Evolutionary conservation across 2,888 invertebrate species (phyloP), one percentile per base, ranked within the genome.

Genomic region (Ceratothoa steindachneri): DNA sequence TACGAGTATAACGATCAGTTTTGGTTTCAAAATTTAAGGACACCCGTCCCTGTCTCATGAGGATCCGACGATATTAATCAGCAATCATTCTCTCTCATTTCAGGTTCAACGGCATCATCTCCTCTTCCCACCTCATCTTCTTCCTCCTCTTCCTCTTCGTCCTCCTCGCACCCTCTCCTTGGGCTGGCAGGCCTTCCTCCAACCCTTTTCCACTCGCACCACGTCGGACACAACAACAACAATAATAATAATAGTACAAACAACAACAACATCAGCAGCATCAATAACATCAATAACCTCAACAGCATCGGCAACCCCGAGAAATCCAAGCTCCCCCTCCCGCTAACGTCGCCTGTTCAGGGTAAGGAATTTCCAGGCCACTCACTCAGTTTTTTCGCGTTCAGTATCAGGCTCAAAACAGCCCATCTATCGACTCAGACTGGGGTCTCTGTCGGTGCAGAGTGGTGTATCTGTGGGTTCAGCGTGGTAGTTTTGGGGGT

Each of bases 221-320:
- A 69, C 71, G 67, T 28, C 71, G 72, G 76, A 72, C 73, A 75
- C 65, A 73, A 71, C 66, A 69, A 75, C 30, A 68, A 71, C 69
- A 78, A 75, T 51, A 75, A 75, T 55, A 77, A 74, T 64, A 78
- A 73, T 52, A 78, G 68, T 41, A 75, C 69, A 68, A 73, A 65
- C 67, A 78, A 30, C 53, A 68, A 28, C 19, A 67, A 52, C 15
- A 52, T 52, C 22, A 29, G 72, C 24, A 67, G 15, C 2, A 65
- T 67, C 51, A 71, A 73, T 12, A 77, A 77, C 52, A 67, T 74
- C 28, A 78, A 78, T 30, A 24, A 75, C 30, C 78, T 67, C 12
- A 68, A 28, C 19, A 67, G 41, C 15, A 52, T 52, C 22, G 60
- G 72, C 24, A 67, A n/a, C 2, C 72, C 72, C 51, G 73, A 73